Conservation (phyloP, 2,113 vertebrate species). For the Hyperopisus bebe region DNA sequence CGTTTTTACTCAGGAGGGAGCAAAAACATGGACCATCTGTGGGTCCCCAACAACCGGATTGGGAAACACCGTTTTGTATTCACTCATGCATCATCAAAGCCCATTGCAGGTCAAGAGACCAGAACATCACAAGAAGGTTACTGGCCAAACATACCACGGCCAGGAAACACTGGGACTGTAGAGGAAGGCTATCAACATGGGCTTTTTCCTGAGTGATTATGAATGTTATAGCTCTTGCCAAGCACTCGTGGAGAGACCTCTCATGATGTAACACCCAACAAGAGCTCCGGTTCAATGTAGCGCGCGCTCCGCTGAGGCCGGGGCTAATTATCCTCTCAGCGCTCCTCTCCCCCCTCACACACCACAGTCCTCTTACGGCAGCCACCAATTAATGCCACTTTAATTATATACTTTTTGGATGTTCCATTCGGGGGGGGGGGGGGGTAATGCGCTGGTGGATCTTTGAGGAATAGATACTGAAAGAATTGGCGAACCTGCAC, state of each 20-base stretch:
- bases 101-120: neutral
- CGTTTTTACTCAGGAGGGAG: neutral
- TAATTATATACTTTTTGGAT: slow-evolving; percentile 29
- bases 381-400: slow-evolving; percentile 30
- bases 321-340: slow-evolving; percentile 23
- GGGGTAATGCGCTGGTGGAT: neutral
- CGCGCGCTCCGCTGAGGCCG: neutral
- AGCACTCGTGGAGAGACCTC: slow-evolving; percentile 8
- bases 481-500: no score
- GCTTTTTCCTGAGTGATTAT: slow-evolving; percentile 23
- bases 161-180: slow-evolving; percentile 10
- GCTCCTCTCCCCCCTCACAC: slow-evolving; percentile 15
- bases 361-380: neutral
- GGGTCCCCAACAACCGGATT: neutral
- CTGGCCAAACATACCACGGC: slow-evolving; percentile 32
- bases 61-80: neutral
- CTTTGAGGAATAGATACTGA: neutral
- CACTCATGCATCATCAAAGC: neutral
- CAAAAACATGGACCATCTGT: neutral
- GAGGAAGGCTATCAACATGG: neutral
- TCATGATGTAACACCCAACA: slow-evolving; percentile 32
- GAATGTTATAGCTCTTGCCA: neutral
- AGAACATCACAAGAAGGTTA: slow-evolving; percentile 11
- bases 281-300: slow-evolving; percentile 19
- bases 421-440: neutral